Percentiles rank a stretch among this genome's conserved stretches.
These are phyloP conservation scores for Sinocyclocheilus anophthalmus DNA, from an alignment of 2,113 vertebrate genomes.

Conservation along the genomic window DNA sequence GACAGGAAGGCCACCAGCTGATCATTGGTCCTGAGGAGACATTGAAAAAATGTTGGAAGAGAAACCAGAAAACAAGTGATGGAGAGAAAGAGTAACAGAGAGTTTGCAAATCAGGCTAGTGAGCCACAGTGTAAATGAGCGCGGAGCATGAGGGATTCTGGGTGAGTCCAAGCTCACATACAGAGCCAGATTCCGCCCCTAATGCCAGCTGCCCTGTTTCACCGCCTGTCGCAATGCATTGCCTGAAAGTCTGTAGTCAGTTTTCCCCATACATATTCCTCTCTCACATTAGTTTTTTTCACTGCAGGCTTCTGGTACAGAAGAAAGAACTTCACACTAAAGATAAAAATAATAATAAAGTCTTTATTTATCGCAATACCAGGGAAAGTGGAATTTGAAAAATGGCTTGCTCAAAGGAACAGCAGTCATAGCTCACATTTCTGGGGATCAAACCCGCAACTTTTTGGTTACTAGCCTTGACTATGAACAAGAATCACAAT, in stretches of 20 bases:
- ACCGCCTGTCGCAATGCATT: neutral
- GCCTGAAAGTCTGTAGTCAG: constrained; percentile 6
- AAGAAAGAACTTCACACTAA: neutral
- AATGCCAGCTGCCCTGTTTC: constrained; percentile 6
- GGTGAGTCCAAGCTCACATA: constrained; percentile 35
- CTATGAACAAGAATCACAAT: neutral
- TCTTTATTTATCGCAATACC: neutral
- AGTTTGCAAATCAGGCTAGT: constrained; percentile 48
- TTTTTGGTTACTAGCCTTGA: neutral
- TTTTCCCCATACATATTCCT: neutral
- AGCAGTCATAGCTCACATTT: neutral
- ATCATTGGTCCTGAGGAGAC: constrained; percentile 86
- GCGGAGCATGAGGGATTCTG: constrained; percentile 50
- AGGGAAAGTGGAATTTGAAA: neutral
- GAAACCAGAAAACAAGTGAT: neutral
- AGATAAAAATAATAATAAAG: constrained; percentile 1
- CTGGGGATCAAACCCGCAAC: neutral
- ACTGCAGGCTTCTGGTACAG: neutral
- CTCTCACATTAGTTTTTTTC: neutral
- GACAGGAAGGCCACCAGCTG: constrained; percentile 96
- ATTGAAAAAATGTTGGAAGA: constrained; percentile 37
- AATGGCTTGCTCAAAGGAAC: neutral
- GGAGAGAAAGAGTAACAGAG: constrained; percentile 7
- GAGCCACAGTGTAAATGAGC: constrained; percentile 52
- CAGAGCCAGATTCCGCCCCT: constrained; percentile 44